Evolutionary conservation across 2,888 invertebrate genomes (phyloP), one percentile per base, ranked within the genome.

Genomic region (Leptopilina drosophilae): DNA sequence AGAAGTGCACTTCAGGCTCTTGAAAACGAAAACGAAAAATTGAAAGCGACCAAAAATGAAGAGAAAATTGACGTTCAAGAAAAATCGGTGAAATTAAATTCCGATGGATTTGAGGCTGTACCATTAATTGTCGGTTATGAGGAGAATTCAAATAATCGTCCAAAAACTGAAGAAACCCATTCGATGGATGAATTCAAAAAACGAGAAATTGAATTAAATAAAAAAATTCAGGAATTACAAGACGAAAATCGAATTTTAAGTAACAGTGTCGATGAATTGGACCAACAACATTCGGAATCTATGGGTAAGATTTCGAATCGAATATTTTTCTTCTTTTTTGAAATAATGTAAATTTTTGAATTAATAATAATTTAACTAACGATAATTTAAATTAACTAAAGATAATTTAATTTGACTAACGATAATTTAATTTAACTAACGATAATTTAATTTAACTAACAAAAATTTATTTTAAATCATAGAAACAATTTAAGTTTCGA

Each of bases 211-310:
- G 90, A 92, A 53, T 84, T 93, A 40, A 89, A 90, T 64, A 93
- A 92, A 67, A 94, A 94, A 89, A 87, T 94, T 15, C 87, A 88
- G 2, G 92, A 93, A 64, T 90, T 95, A 0, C 92, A 93, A 85
- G 93, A 93, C 86, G 94, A 95, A 87, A 94, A 94, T 82, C 92
- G 92, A 83, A 93, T 93, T 82, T 92, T 95, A 26, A 93, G 93
- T 20, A 89, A 90, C 6, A 95, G 93, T 85, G 92, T 97, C 77
- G 96, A 96, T 85, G 96, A 96, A 88, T 91, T 97, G 84, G 96
- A 97, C 87, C 93, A 91, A 69, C 96, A 96, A 90, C 95, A 96
- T 88, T 94, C 95, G 86, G 92, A 93, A 85, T 96, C 95, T 0
- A 94, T 95, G 91, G 82, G 84, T 82, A 62, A 0, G 59, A 56